Conservation (phyloP, 2,888 invertebrate genomes). For the Pachymerium ferrugineum region DNA sequence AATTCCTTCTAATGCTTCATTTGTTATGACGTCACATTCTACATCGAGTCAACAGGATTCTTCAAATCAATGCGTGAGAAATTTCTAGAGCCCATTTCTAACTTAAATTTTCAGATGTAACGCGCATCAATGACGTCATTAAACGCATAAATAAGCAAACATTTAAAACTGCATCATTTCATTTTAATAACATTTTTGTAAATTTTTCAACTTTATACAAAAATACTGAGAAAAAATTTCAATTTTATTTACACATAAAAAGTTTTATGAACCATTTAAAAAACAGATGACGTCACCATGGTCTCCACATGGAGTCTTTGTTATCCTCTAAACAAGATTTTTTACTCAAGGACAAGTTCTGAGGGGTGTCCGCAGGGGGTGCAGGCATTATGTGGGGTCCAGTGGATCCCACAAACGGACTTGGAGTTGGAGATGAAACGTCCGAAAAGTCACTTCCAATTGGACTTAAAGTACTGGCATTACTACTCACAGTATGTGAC, state of each 20-base stretch:
- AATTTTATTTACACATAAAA: no score
- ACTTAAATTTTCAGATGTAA: no score
- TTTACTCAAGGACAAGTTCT: background rate
- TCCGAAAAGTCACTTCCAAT: conserved; percentile 30
- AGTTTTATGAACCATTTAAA: background rate
- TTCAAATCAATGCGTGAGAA: no score
- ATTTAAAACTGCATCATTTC: no score
- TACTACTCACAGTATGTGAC: conserved; percentile 32
- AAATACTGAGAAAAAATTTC: background rate
- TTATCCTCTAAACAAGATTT: background rate
- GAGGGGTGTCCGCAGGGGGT: background rate
- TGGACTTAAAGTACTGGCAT: conserved; percentile 32
- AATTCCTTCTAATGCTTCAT: background rate
- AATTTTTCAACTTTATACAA: no score
- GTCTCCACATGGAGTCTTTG: conserved; percentile 1
- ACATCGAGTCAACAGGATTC: no score
- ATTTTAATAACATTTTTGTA: no score
- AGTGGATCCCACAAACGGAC: background rate
- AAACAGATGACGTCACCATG: background rate
- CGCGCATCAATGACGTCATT: no score
- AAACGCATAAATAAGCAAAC: no score
- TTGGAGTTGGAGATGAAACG: background rate
- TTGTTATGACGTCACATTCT: background rate
- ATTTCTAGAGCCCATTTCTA: no score
- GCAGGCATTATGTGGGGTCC: no score